Conservation (phyloP, 2,113 vertebrate genomes). For the Pyxicephalus adspersus region DNA sequence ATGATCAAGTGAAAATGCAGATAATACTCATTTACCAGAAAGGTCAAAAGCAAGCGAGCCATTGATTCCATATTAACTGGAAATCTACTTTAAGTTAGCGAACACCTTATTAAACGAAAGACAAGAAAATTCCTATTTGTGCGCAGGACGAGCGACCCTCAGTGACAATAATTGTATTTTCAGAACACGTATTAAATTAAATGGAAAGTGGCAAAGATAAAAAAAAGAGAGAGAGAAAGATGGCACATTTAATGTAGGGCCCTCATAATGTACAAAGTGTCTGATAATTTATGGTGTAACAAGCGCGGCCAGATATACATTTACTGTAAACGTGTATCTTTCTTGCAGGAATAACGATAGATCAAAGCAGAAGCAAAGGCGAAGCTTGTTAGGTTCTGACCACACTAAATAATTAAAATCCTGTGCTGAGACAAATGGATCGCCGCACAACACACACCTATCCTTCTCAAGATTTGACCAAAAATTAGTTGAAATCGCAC, state of each 20-base stretch:
- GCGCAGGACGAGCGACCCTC: too few relatives aligned
- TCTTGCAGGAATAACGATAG: not conserved
- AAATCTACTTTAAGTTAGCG: too few relatives aligned
- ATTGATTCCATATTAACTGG: too few relatives aligned
- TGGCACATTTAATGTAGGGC: not conserved
- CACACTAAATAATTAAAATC: slow-evolving; percentile 33
- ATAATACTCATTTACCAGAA: too few relatives aligned
- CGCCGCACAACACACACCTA: not conserved
- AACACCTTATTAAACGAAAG: too few relatives aligned
- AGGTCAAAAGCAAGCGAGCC: too few relatives aligned
- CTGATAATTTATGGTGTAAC: slow-evolving; percentile 10
- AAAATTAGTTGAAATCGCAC: too few relatives aligned
- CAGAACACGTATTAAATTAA: too few relatives aligned
- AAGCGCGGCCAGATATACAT: not conserved
- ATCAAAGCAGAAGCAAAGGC: slow-evolving; percentile 23
- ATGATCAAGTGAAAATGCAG: too few relatives aligned
- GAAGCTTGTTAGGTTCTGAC: not conserved
- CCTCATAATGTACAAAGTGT: not conserved
- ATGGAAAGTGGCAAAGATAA: too few relatives aligned
- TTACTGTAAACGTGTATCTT: slow-evolving; percentile 20
- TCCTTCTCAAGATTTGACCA: not conserved
- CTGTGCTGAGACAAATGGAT: not conserved
- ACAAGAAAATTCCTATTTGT: too few relatives aligned
- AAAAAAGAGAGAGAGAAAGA: not conserved
- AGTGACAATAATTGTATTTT: too few relatives aligned